Conservation (phyloP, 1,140 invertebrate genomes). For the Mycetomoellerius zeteki region DNA sequence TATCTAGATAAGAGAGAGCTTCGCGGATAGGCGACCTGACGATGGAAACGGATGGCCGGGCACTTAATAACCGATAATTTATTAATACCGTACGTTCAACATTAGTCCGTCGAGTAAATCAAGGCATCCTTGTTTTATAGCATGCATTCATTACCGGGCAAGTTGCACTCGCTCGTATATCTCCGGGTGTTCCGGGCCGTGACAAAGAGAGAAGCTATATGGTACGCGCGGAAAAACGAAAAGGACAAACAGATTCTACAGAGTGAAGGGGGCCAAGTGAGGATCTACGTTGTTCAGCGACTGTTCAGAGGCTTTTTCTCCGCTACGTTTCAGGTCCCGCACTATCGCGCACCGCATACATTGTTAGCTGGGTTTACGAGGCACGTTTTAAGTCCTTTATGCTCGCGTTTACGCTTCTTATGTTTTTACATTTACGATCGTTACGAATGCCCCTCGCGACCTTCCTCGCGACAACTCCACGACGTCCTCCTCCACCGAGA, state of each 20-base stretch:
- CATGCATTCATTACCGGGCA: conserved; percentile 84
- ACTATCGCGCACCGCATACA: conserved; percentile 64
- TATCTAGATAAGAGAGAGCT: conserved; percentile 16
- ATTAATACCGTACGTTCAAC: conserved; percentile 80
- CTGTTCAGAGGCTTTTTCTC: conserved; percentile 49
- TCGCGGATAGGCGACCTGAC: conserved; percentile 13
- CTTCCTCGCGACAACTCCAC: conserved; percentile 68
- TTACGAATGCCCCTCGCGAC: conserved; percentile 72
- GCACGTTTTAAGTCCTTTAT: conserved; percentile 76
- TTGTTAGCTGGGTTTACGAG: conserved; percentile 77
- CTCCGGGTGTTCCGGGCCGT: conserved; percentile 74
- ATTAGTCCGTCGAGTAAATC: conserved; percentile 83
- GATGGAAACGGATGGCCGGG: conserved; percentile 49
- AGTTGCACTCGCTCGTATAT: conserved; percentile 84
- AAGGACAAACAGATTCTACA: conserved; percentile 41
- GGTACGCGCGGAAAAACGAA: conserved; percentile 51
- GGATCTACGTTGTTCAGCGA: conserved; percentile 31
- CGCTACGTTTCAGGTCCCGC: conserved; percentile 32
- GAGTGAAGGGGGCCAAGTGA: conserved; percentile 16
- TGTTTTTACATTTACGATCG: conserved; percentile 74
- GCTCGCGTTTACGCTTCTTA: conserved; percentile 74
- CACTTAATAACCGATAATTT: conserved; percentile 85
- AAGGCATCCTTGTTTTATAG: conserved; percentile 84
- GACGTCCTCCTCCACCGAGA: conserved; percentile 66
- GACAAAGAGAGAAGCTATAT: conserved; percentile 42